phyloP scores from a whole-genome alignment of 2,888 invertebrate genomes.

The Nomada flava region DNA sequence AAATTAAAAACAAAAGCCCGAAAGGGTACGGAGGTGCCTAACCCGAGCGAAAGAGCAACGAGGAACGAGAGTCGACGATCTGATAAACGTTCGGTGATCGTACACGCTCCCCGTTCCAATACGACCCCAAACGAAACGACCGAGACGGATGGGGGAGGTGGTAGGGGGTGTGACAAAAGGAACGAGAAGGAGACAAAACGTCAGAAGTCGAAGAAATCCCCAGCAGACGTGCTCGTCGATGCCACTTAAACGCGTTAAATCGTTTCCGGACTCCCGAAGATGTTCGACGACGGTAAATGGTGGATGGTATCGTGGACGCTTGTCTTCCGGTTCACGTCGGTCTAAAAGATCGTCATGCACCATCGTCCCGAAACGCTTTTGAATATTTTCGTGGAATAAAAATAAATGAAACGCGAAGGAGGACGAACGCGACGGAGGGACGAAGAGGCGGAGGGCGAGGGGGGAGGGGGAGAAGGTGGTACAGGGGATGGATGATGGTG shows the following conservation, averaged over 20 bases:
- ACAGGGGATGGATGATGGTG: constrained; percentile 43
- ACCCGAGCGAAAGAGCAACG: too few species aligned
- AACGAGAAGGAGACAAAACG: constrained; percentile 7
- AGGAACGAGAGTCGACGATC: neutral
- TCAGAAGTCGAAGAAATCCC: constrained; percentile 19
- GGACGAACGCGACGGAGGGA: constrained; percentile 38
- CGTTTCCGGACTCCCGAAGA: constrained; percentile 42
- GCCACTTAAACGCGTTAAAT: constrained; percentile 47
- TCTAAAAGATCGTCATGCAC: constrained; percentile 71
- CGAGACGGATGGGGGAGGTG: too few species aligned
- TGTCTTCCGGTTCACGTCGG: constrained; percentile 53
- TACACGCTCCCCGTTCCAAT: neutral
- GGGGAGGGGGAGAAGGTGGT: constrained; percentile 29
- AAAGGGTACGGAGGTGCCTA: neutral
- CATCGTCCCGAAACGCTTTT: constrained; percentile 72
- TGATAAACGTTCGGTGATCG: constrained; percentile 22
- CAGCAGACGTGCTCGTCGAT: constrained; percentile 35
- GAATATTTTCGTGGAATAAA: constrained; percentile 73
- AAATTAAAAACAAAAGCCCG: constrained; percentile 43
- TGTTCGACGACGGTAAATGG: constrained; percentile 7
- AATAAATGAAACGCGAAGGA: constrained; percentile 55
- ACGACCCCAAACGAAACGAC: too few species aligned
- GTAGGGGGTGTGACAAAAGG: neutral
- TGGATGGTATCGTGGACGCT: constrained; percentile 43
- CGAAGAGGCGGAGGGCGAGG: constrained; percentile 8